Evolutionary conservation across 2,113 vertebrate genomes (phyloP).

Genomic region (human (Homo sapiens)): GRCh38 chrX:106671501-106672000

Average conservation of each 20-base stretch:
- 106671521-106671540: too few species aligned
- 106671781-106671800: background rate
- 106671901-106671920: background rate
- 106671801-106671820: background rate
- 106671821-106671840: background rate
- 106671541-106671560: background rate
- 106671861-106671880: background rate
- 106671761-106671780: background rate
- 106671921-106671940: slow-evolving; percentile 10
- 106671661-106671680: background rate
- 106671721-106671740: background rate
- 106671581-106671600: background rate
- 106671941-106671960: background rate
- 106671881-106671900: background rate
- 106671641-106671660: background rate
- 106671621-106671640: background rate
- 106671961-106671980: slow-evolving; percentile 24
- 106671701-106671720: background rate
- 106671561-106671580: background rate
- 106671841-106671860: slow-evolving; percentile 32
- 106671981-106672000: background rate
- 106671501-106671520: too few species aligned
- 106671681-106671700: background rate
- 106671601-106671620: background rate
- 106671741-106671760: background rate